Base-by-base conservation (phyloP, 2,888 invertebrate species). In the Drosophila kuntzei region DNA sequence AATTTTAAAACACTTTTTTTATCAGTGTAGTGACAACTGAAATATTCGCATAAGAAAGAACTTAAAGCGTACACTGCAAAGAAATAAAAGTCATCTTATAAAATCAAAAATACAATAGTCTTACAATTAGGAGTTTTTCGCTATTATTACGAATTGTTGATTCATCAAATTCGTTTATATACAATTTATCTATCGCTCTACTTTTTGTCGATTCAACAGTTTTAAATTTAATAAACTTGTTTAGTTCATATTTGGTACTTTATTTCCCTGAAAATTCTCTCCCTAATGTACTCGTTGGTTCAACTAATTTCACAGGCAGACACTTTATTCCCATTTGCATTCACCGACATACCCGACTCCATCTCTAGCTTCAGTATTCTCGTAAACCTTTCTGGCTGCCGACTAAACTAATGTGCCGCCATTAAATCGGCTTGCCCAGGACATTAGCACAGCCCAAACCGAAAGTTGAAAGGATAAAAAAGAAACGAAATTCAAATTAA, bases 381-480 rank as follows among this genome's bases (percentile, higher is more conserved):
- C 14, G 8, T 27, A 43, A 49, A 43, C 22, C 43, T 27, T 41
- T 7, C 16, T 49, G 61, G 32, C 58, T 60, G 46, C 57, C 41
- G 58, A 53, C 76, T 59, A 54, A 60, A 85, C 72, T 80, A 72
- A 82, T 82, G 80, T 70, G 66, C 46, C 58, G 64, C 78, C 72
- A 80, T 82, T 85, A 82, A 82, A 80, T 78, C 72, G 86, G 78
- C 66, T 78, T 59, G 70, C 80, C 81, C 78, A 69, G 68, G 59
- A 73, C 76, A 85, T 76, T 85, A 80, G 76, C 78, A 59, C 54
- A 54, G 68, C 34, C 43, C 32, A 14, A 14, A 25, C 32, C 50
- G 43, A 60, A 53, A 55, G 41, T 16, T 18, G 37, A 39, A 64
- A 39, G 50, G 20, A 46, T 22, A 59, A 61, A 58, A 50, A 53